A percentile compares a stretch with the other conserved stretches of the same genome.
phyloP scores from a whole-genome alignment of 2,888 invertebrate genomes.

The Pyrrhia umbra region DNA sequence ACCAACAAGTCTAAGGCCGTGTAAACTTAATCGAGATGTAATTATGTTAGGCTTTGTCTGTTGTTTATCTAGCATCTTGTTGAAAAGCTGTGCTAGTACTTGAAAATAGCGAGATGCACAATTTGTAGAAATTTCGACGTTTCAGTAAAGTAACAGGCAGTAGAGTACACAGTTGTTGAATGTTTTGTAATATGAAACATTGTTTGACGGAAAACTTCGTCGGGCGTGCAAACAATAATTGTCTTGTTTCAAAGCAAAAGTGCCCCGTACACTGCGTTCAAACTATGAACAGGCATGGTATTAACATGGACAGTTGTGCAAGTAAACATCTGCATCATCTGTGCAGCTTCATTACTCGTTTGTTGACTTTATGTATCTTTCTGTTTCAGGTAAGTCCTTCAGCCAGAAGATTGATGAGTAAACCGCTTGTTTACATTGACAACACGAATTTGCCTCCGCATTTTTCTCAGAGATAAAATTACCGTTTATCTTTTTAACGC shows the following conservation, averaged over 20 bases:
- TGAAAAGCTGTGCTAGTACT: conserved; percentile 13
- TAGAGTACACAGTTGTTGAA: conserved; percentile 55
- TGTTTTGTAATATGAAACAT: conserved; percentile 80
- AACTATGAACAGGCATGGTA: conserved; percentile 40
- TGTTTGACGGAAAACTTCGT: conserved; percentile 80
- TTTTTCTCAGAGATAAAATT: conserved; percentile 34
- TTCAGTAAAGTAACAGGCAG: conserved; percentile 48
- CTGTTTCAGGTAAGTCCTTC: conserved; percentile 74
- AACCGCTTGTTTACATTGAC: conserved; percentile 24
- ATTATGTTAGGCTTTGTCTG: conserved; percentile 19
- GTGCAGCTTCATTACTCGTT: conserved; percentile 18
- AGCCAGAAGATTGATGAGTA: conserved; percentile 51
- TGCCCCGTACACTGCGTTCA: conserved; percentile 40
- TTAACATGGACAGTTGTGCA: conserved; percentile 39
- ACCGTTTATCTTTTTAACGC: conserved; percentile 12
- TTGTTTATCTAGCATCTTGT: conserved; percentile 17
- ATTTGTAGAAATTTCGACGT: conserved; percentile 48
- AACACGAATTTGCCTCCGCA: not conserved
- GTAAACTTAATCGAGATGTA: conserved; percentile 38
- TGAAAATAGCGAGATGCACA: conserved; percentile 21
- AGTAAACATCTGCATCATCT: conserved; percentile 26
- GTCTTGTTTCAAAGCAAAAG: conserved; percentile 70
- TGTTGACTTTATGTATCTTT: conserved; percentile 58
- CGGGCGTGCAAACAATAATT: conserved; percentile 72
- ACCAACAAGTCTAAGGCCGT: conserved; percentile 27